Percentiles rank a stretch among this genome's conserved stretches.
Evolutionary conservation across 37 sponge, comb jelly and placozoan species (phyloP).

Genomic region (Mnemiopsis leidyi): DNA sequence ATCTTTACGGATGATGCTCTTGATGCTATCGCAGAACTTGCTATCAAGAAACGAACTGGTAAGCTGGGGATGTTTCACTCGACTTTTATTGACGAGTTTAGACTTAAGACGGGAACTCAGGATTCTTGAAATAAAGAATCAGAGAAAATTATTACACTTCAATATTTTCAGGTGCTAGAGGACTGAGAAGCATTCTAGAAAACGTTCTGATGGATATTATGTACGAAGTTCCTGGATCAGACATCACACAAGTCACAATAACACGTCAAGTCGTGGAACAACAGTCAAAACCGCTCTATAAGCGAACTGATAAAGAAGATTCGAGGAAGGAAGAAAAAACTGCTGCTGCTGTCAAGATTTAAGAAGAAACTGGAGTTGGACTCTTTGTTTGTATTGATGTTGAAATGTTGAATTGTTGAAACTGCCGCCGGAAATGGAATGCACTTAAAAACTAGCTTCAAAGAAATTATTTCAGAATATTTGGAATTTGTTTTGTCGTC

Average conservation of each 20-base stretch:
- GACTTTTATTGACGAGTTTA: too few relatives aligned
- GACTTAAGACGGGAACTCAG: too few relatives aligned
- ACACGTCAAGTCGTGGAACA: slow-evolving; percentile 71
- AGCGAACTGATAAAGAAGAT: background rate
- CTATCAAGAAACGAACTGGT: slow-evolving; percentile 84
- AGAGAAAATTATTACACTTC: too few relatives aligned
- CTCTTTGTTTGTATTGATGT: too few relatives aligned
- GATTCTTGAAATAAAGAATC: too few relatives aligned
- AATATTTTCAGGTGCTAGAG: slow-evolving; percentile 31
- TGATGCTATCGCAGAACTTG: slow-evolving; percentile 77
- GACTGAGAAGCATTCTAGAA: slow-evolving; percentile 54
- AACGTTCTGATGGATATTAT: slow-evolving; percentile 85
- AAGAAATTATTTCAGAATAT: background rate
- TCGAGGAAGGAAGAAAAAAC: background rate
- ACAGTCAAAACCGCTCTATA: slow-evolving; percentile 68
- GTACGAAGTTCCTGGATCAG: slow-evolving; percentile 96
- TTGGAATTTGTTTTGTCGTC: too few relatives aligned
- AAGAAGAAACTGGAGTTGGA: too few relatives aligned
- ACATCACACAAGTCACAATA: slow-evolving; percentile 73
- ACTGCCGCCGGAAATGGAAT: too few relatives aligned
- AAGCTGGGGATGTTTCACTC: too few relatives aligned
- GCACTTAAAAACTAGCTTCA: background rate
- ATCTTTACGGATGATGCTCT: slow-evolving; percentile 81
- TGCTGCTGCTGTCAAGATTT: slow-evolving; percentile 5
- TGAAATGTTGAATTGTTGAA: too few relatives aligned